Conservation (phyloP, 2,888 invertebrate genomes). For the Cyclophora albipunctata region DNA sequence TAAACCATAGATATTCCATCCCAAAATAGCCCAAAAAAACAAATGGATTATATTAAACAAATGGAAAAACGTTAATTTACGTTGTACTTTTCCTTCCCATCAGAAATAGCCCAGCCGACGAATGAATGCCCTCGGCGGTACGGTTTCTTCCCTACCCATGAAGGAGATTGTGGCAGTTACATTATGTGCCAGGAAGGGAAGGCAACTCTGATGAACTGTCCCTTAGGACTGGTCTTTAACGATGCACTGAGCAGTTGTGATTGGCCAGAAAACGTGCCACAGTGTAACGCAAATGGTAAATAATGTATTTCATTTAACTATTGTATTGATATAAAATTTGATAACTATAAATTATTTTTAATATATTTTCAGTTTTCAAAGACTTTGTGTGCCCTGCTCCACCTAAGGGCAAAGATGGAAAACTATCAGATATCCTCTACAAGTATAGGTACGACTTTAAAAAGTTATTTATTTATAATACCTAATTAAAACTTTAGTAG, state of each 20-base stretch:
- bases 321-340: not conserved
- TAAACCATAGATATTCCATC: too few species aligned
- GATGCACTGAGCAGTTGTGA: conserved; percentile 34
- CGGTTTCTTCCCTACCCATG: conserved; percentile 35
- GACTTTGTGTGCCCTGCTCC: conserved; percentile 39
- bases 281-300: conserved; percentile 42
- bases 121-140: conserved; percentile 29
- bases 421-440: conserved; percentile 13
- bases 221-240: conserved; percentile 48
- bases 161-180: conserved; percentile 45
- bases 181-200: conserved; percentile 43
- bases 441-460: conserved; percentile 32
- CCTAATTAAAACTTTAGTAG: too few species aligned
- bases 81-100: too few species aligned
- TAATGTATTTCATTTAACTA: not conserved
- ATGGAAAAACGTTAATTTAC: too few species aligned
- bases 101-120: conserved; percentile 12
- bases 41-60: too few species aligned
- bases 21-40: too few species aligned
- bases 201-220: conserved; percentile 44
- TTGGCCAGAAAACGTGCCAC: conserved; percentile 49
- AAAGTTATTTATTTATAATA: too few species aligned
- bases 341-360: not conserved
- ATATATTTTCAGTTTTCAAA: conserved; percentile 29
- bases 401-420: conserved; percentile 19